These are phyloP conservation scores for Odobenus rosmarus DNA, from an alignment of 2,113 vertebrate genomes.

Conservation along the genomic window DNA sequence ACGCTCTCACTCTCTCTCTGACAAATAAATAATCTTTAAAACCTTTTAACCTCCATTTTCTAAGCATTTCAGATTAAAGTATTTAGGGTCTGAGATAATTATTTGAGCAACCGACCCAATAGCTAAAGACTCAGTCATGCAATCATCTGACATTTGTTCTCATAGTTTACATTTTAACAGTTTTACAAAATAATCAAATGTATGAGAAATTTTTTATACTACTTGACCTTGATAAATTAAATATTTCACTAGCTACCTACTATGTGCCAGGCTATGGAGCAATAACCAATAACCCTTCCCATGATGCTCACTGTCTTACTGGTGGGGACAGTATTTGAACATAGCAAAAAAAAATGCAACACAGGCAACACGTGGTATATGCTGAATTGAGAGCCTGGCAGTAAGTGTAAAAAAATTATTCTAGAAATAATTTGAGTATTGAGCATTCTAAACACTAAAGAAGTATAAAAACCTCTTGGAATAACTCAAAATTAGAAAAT, in stretches of 20 bases:
- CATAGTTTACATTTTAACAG: background rate
- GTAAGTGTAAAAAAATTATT: background rate
- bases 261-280: background rate
- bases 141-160: background rate
- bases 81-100: background rate
- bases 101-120: background rate
- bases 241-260: background rate
- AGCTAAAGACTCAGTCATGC: background rate
- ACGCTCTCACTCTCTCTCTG: background rate
- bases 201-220: background rate
- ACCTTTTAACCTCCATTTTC: background rate
- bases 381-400: background rate
- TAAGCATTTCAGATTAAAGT: slow-evolving; percentile 2
- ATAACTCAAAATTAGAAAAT: slow-evolving; percentile 19
- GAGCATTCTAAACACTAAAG: slow-evolving; percentile 20
- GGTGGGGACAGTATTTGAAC: background rate
- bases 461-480: background rate
- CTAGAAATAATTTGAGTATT: background rate
- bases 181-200: slow-evolving; percentile 13
- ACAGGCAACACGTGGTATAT: background rate
- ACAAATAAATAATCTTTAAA: too few relatives aligned
- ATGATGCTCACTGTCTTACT: background rate
- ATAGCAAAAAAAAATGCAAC: background rate
- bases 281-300: background rate
- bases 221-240: background rate